These are phyloP conservation scores for Crambe crambe DNA, from an alignment of 37 sponge, comb jelly and placozoan genomes.

Conservation along the genomic window DNA sequence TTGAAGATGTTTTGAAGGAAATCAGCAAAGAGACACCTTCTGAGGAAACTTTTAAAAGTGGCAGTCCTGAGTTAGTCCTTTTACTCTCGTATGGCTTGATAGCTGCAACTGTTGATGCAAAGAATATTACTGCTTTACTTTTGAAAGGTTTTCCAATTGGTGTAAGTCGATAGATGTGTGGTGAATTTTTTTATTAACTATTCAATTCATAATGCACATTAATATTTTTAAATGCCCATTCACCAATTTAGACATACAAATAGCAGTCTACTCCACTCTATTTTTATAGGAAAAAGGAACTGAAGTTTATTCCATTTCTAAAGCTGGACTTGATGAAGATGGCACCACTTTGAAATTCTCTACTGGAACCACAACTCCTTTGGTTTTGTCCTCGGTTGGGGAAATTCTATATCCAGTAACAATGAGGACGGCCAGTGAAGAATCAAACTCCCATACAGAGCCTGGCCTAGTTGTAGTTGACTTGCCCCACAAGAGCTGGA, in stretches of 20 bases:
- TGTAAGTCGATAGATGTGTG: constrained; percentile 1
- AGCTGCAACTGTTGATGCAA: not conserved
- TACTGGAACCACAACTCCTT: not conserved
- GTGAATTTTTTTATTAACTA: no score
- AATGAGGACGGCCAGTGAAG: not conserved
- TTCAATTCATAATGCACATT: no score
- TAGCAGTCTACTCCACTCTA: no score
- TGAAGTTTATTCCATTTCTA: constrained; percentile 7
- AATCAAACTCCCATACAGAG: not conserved
- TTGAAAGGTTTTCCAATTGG: not conserved
- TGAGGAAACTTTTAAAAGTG: not conserved
- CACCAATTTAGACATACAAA: no score
- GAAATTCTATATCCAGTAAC: constrained; percentile 40
- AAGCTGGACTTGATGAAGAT: no score
- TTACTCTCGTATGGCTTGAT: not conserved
- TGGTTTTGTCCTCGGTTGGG: constrained; percentile 28
- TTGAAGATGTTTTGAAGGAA: not conserved
- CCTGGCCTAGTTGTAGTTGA: constrained; percentile 31
- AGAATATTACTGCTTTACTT: not conserved
- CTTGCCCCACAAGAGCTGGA: constrained; percentile 22
- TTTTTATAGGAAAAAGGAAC: not conserved
- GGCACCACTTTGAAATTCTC: not conserved
- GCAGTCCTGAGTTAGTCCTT: not conserved
- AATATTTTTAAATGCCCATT: no score
- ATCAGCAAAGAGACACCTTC: not conserved